Base-by-base conservation (phyloP, 2,797 vertebrate species). In the Oryzias dopingdopingensis region DNA sequence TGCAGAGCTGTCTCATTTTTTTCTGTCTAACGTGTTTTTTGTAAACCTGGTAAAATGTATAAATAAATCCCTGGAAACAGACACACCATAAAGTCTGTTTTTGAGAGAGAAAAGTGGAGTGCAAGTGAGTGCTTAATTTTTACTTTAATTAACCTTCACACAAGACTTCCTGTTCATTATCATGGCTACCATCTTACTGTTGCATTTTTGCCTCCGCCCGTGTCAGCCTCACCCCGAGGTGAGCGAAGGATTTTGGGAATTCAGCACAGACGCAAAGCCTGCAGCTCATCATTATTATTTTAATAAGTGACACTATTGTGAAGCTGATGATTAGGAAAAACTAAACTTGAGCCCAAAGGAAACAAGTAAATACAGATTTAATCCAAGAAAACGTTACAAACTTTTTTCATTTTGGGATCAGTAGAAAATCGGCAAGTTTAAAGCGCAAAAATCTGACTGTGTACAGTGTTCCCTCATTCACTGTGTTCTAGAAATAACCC, bases 81-180 rank as follows among this genome's bases (percentile, higher is more conserved):
- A 23, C 3, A 0, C 10, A 3, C 17, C 6, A 2, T 41, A 22
- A 49, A 52, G 56, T 18, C 47, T 62, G 12, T 45, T 17, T 45
- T 45, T 18, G 43, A 43, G 17, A 63, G 18, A 43, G 4, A 14
- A 10, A 22, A 20, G 26, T 24, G 16, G 26, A 17, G 4, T 66
- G 13, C 52, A 4, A 56, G 52, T 23, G 58, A 51, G 72, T 77
- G 71, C 62, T 73, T 68, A 76, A 2, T 43, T 56, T 56, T 37
- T 74, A 61, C 80, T 74, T 73, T 74, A 57, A 64, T 55, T 85
- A 70, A 66, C 68, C 68, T 62, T 71, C 32, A 20, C 45, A 76
- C 65, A 52, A 37, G 32, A 72, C 61, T 54, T 29, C 45, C 53
- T n/a, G 15, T 56, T 65, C 14, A 48, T 49, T 51, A 44, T 70